Evolutionary conservation across 2,888 invertebrate species (phyloP).

Genomic region (Hypena proboscidalis): DNA sequence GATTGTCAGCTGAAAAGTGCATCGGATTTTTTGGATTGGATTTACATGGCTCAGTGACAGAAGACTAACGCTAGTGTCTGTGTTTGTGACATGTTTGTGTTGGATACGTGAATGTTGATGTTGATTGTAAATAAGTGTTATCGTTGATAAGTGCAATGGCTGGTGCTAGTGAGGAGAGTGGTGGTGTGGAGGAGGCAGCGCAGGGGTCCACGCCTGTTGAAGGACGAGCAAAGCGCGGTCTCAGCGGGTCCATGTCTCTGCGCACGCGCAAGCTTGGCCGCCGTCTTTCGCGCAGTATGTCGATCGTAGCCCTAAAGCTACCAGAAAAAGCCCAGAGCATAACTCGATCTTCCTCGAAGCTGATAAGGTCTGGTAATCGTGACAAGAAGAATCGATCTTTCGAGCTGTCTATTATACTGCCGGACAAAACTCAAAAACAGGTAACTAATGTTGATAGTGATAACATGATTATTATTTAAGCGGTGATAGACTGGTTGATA

Average conservation of each 20-base stretch:
- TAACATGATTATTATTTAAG: slow-evolving; percentile 6
- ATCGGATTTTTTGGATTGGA: slow-evolving; percentile 50
- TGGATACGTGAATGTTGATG: slow-evolving; percentile 77
- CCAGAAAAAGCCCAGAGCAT: slow-evolving; percentile 87
- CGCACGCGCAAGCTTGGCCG: slow-evolving; percentile 81
- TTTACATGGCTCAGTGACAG: slow-evolving; percentile 67
- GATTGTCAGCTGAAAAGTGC: slow-evolving; percentile 69
- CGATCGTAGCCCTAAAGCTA: slow-evolving; percentile 81
- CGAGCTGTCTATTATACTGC: slow-evolving; percentile 87
- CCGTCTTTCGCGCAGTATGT: slow-evolving; percentile 83
- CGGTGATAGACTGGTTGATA: slow-evolving; percentile 26
- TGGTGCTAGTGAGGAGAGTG: slow-evolving; percentile 74
- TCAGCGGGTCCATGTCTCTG: slow-evolving; percentile 80
- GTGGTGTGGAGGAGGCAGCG: slow-evolving; percentile 59
- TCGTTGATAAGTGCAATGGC: slow-evolving; percentile 73
- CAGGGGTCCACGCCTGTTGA: slow-evolving; percentile 42
- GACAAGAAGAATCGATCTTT: slow-evolving; percentile 85
- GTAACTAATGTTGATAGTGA: slow-evolving; percentile 73
- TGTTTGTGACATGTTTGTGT: slow-evolving; percentile 62
- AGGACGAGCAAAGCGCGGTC: slow-evolving; percentile 67
- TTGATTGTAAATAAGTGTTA: slow-evolving; percentile 55
- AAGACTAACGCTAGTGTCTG: slow-evolving; percentile 63
- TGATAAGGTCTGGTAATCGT: slow-evolving; percentile 83
- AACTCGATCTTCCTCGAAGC: slow-evolving; percentile 85
- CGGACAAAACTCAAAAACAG: slow-evolving; percentile 88